Evolutionary conservation across 1,140 invertebrate species (phyloP).

Genomic region (Heliconius nattereri): DNA sequence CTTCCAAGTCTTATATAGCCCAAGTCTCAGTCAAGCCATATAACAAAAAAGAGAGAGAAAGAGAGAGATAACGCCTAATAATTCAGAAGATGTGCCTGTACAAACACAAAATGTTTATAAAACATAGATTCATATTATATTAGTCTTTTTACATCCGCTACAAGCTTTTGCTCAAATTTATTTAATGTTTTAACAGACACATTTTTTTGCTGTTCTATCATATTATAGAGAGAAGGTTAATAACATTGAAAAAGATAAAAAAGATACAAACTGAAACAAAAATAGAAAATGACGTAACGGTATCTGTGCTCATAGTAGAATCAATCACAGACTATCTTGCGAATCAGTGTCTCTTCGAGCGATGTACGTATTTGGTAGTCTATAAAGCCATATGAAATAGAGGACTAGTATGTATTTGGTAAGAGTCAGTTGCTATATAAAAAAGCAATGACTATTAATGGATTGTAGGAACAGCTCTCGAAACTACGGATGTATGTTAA

Average conservation of each 20-base stretch:
- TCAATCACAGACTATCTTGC: constrained; percentile 3
- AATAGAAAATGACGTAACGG: constrained; percentile 34
- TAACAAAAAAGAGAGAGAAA: no score
- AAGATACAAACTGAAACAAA: not conserved
- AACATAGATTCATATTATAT: no score
- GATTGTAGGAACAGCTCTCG: constrained; percentile 20
- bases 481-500: constrained; percentile 1
- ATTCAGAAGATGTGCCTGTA: no score
- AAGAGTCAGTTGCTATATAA: constrained; percentile 27
- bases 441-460: constrained; percentile 23
- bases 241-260: constrained; percentile 1
- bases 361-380: constrained; percentile 29
- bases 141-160: no score
- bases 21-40: no score
- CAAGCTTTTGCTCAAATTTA: no score
- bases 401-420: constrained; percentile 28
- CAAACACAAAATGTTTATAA: no score
- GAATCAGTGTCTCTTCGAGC: constrained; percentile 17
- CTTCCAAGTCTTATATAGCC: no score
- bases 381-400: constrained; percentile 29
- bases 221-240: not conserved
- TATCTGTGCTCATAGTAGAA: constrained; percentile 12
- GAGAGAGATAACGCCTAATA: no score
- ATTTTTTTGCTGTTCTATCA: no score
- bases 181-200: no score